Base-by-base conservation (phyloP, 2,797 vertebrate species). In the Rhinophrynus dorsalis region DNA sequence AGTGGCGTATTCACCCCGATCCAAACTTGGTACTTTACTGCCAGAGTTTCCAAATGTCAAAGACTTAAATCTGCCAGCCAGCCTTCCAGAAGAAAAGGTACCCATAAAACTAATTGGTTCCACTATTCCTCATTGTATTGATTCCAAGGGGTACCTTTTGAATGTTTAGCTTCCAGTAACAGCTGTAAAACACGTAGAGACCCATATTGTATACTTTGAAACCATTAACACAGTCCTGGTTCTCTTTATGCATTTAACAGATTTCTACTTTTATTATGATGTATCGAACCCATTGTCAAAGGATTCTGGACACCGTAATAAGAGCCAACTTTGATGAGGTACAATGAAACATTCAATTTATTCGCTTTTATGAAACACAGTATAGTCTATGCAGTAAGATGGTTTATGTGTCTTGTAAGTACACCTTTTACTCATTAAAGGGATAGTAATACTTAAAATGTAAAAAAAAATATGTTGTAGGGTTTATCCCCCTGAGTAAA, bases 31-130 rank as follows among this genome's bases (percentile, higher is more conserved):
- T 76, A 99, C 97, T 1, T 87, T 99, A 76, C 90, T 99, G 92
- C 97, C 97, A 88, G 97, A 98, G 85, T 99, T 99, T 89, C 97
- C 97, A 92, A 99, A 97, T 93, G 96, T 99, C 94, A 98, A 98
- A 94, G 97, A 99, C 87, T 89, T 99, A 90, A 96, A 97, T 92
- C 94, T 99, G 90, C 97, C 97, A 57, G 85, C 96, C 87, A 98
- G 92, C 85, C 90, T 99, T 90, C 93, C 97, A 87, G 96, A 97
- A 80, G 96, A 99, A 85, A 98, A 98, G 97, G 97, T 99, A 96
- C 94, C 85, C 80, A 78, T 56, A 76, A 85, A 84, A 79, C 83
- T 89, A 89, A 90, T 87, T 77, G 81, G 85, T 87, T 83, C 85
- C 77, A 85, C 55, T 56, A 73, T 84, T 80, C 74, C 58, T 9